These are phyloP conservation scores for Orestias chungarensis DNA, from an alignment of 2,797 vertebrate species.

Conservation along the genomic window DNA sequence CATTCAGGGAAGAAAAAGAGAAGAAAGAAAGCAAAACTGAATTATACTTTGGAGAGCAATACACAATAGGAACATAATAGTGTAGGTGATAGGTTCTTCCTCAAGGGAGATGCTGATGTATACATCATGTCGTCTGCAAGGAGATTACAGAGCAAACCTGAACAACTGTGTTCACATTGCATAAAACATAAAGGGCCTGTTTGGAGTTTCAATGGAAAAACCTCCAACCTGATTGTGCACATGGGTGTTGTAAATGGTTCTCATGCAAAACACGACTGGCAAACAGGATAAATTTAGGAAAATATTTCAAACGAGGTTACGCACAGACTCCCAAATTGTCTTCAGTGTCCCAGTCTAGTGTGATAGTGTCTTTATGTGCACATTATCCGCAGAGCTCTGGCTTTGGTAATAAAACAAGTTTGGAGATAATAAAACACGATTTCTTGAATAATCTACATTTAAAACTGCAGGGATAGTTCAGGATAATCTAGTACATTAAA, in stretches of 20 bases:
- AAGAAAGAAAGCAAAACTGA: conserved; percentile 9
- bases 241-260: conserved; percentile 48
- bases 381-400: neutral
- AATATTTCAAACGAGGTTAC: conserved; percentile 21
- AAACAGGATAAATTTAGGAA: conserved; percentile 29
- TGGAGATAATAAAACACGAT: neutral
- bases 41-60: conserved; percentile 8
- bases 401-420: neutral
- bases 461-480: neutral
- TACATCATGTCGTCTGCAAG: conserved; percentile 3
- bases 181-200: conserved; percentile 28
- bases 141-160: conserved; percentile 22
- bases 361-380: conserved; percentile 1
- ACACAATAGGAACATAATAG: conserved; percentile 22
- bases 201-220: conserved; percentile 45
- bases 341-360: neutral
- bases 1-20: conserved; percentile 24
- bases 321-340: conserved; percentile 6
- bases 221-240: conserved; percentile 34
- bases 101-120: conserved; percentile 26
- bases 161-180: conserved; percentile 23
- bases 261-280: conserved; percentile 18
- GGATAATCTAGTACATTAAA: neutral
- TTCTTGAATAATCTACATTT: neutral
- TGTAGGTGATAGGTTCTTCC: conserved; percentile 20